Conservation (phyloP, 2,113 vertebrate genomes). For the Meleagris gallopavo region DNA sequence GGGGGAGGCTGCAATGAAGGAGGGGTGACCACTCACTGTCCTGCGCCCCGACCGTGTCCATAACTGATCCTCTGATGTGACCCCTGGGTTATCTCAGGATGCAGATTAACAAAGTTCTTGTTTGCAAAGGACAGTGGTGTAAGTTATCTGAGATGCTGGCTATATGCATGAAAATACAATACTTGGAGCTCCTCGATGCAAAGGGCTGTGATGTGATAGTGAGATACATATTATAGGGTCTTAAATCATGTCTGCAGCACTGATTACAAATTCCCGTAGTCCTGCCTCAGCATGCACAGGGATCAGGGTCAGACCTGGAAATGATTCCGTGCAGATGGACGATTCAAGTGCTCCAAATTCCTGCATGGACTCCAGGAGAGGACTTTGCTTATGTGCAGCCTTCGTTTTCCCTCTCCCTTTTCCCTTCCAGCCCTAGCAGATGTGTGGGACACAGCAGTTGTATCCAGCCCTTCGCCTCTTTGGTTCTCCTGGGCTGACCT, state of each 20-base stretch:
- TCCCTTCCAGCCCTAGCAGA: neutral
- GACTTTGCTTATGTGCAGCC: neutral
- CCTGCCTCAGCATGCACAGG: conserved; percentile 45
- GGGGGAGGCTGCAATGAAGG: neutral
- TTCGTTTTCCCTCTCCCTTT: neutral
- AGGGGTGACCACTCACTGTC: neutral
- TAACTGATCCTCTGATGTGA: conserved; percentile 1
- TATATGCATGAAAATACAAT: conserved; percentile 46
- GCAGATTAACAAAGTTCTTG: conserved; percentile 9
- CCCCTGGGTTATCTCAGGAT: conserved; percentile 46
- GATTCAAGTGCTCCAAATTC: conserved; percentile 45
- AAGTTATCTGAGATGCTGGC: conserved; percentile 56
- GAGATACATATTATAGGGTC: conserved; percentile 59
- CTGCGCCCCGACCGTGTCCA: neutral
- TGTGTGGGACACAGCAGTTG: neutral
- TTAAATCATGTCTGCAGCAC: conserved; percentile 50
- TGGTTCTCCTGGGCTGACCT: neutral
- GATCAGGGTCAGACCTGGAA: conserved; percentile 14
- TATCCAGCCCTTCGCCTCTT: too few species aligned
- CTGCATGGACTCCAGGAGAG: neutral
- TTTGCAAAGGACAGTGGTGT: conserved; percentile 22
- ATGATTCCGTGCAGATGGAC: conserved; percentile 18
- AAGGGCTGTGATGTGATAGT: conserved; percentile 45
- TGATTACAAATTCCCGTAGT: neutral
- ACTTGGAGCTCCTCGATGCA: conserved; percentile 4